Base-by-base conservation (phyloP, 2,113 vertebrate species). In the Ornithorhynchus anatinus region DNA sequence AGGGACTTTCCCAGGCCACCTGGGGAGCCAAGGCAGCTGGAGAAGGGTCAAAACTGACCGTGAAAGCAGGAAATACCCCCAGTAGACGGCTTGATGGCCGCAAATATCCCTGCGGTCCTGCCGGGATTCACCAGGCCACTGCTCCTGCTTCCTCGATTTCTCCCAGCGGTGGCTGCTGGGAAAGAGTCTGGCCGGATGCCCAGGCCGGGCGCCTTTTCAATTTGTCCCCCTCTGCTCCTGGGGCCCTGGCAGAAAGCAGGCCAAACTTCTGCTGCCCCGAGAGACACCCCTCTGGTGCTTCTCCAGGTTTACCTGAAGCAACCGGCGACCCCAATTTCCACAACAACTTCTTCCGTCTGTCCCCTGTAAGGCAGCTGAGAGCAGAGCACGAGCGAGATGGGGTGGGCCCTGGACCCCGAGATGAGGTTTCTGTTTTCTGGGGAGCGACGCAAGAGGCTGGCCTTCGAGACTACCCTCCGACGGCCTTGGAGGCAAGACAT, bases 161-260 rank as follows among this genome's bases (percentile, higher is more conserved):
- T 59, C 23, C 35, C 64, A 72, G 81, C 23, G 60, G 4, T 43
- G 59, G 51, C 79, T 89, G 79, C 66, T 84, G 47, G 36, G 59
- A 86, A 38, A 74, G 58, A 36, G 75, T 82, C 39, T 72, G 72
- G 77, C 61, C 81, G 68, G 48, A 65, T 35, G 45, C 85, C 62
- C 87, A 89, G 72, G 80, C 80, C 23, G 86, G 90, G 36, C 87
- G 84, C 36, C 37, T 75, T 29, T 32, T 75, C 64, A 70, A 85
- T 64, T 77, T 86, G 11, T 39, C 86, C 53, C 33, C 42, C 16
- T 70, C 87, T 78, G 1, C 69, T 66, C 63, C 43, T 2, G 74
- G 65, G 23, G 73, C 88, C 54, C 13, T 38, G 27, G 44, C 43
- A 33, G 68, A 80, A 45, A 29, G 76, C 60, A 50, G 17, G 35